Percentiles rank a stretch among this genome's conserved stretches.
Conservation (phyloP, 2,113 vertebrate species). For the Mesocricetus auratus region DNA sequence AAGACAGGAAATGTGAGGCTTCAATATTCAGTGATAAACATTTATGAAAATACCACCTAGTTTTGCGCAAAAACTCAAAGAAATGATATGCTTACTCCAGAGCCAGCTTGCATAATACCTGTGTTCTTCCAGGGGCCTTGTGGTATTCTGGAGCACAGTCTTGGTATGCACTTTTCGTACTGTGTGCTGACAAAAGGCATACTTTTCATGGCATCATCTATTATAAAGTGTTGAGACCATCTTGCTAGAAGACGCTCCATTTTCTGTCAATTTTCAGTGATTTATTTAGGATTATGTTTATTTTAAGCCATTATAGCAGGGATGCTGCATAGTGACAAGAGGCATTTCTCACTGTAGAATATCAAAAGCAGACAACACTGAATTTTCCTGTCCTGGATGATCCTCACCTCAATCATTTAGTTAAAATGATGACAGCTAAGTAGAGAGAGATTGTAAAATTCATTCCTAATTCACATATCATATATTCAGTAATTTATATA, state of each 20-base stretch:
- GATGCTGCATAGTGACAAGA: background rate
- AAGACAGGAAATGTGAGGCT: background rate
- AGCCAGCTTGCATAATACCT: background rate
- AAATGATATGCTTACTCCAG: background rate
- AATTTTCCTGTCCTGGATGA: background rate
- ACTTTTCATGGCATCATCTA: too few relatives aligned
- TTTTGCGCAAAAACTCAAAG: background rate
- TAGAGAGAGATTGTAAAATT: background rate
- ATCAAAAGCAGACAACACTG: background rate
- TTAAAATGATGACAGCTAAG: background rate
- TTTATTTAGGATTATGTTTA: background rate
- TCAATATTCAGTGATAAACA: background rate
- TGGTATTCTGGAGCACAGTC: too few relatives aligned
- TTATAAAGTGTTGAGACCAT: background rate
- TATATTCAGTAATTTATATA: background rate
- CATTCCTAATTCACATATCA: background rate
- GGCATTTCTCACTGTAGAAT: background rate
- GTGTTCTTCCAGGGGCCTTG: background rate
- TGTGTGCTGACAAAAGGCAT: background rate
- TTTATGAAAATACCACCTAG: background rate
- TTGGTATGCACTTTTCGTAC: background rate
- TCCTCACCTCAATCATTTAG: background rate
- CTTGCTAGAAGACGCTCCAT: background rate
- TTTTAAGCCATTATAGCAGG: background rate
- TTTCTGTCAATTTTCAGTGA: background rate